Evolutionary conservation across 2,113 vertebrate species (phyloP), one percentile per base, ranked within the genome.

Genomic region (Cricetomys ansorgei): DNA sequence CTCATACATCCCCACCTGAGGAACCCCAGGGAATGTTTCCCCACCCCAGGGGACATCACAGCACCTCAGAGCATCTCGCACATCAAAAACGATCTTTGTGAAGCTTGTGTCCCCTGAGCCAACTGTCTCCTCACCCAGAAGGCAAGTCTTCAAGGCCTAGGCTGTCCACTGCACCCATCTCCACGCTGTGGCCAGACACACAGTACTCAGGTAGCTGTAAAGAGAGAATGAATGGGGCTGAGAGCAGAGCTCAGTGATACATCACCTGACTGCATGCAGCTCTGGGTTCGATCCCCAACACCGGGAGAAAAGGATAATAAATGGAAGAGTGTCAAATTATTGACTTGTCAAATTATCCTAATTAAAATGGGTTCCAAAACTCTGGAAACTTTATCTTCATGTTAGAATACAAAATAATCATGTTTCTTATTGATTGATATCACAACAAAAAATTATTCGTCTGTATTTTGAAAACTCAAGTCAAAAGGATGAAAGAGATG

Each of bases 1-100:
- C 43, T 43, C 75, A 53, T 6, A 7, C 9, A 34, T 9, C 7
- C 13, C 79, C 79, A 45, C 43, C 34, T 2, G 3, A 40, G 25
- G 37, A 7, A 17, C 21, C 29, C 50, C 25, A 0, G 0, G 1
- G 43, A 19, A 62, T 5, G 34, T 4, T 4, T 55, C 31, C 31
- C 17, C 6, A 11, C 2, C 5, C 64, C 21, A 21, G 0, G 0
- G 2, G 27, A 37, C 23, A 5, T 40, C 50, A 4, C 4, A 0
- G 0, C 13, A 0, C 79, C 84, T 13, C 0, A 5, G 8, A 16
- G 21, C 37, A 16, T 37, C 27, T 23, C 7, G 3, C 29, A 3
- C 8, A 10, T 2, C 10, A 27, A 59, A 62, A 64, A n/a, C 5
- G 0, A 8, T 13, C 79, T 73, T 45, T 1, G 2, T 3, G 4